These are phyloP conservation scores for Oreocharis arfaki DNA, from an alignment of 2,113 vertebrate species.

Conservation along the genomic window DNA sequence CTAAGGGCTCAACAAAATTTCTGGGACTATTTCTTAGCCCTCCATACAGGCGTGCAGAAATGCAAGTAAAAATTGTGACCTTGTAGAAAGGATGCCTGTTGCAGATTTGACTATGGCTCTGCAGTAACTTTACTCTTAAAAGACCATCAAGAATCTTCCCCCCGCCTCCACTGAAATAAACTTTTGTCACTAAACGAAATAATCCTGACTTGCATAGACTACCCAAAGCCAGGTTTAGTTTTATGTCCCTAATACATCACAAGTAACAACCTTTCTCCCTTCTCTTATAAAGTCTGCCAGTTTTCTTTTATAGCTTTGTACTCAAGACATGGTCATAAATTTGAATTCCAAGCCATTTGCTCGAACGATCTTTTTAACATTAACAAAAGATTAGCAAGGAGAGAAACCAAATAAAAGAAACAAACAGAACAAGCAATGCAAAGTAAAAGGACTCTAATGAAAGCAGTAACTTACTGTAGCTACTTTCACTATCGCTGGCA, in stretches of 20 bases:
- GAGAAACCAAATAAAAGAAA: slow-evolving; percentile 55
- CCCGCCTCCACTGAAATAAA: not conserved
- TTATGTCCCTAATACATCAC: not conserved
- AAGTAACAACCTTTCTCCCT: not conserved
- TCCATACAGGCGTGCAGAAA: not conserved
- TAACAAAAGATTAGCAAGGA: slow-evolving; percentile 52
- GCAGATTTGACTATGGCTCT: not conserved
- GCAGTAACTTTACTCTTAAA: not conserved
- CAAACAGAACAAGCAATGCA: slow-evolving; percentile 59
- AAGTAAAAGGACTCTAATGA: slow-evolving; percentile 72
- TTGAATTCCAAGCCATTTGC: slow-evolving; percentile 75
- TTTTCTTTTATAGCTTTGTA: not conserved
- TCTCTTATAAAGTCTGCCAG: not conserved
- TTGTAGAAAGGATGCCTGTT: not conserved
- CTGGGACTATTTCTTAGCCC: not conserved
- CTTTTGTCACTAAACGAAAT: not conserved
- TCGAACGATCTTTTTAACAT: not conserved
- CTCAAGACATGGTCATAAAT: not conserved
- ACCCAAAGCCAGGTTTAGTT: not conserved
- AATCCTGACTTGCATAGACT: not conserved
- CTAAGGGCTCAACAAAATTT: not conserved
- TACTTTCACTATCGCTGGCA: slow-evolving; percentile 86
- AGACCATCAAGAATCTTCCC: not conserved
- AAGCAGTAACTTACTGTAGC: slow-evolving; percentile 82
- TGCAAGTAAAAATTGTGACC: not conserved